Base-by-base conservation (phyloP, 1,140 invertebrate genomes). In the Matsumurasca onukii region DNA sequence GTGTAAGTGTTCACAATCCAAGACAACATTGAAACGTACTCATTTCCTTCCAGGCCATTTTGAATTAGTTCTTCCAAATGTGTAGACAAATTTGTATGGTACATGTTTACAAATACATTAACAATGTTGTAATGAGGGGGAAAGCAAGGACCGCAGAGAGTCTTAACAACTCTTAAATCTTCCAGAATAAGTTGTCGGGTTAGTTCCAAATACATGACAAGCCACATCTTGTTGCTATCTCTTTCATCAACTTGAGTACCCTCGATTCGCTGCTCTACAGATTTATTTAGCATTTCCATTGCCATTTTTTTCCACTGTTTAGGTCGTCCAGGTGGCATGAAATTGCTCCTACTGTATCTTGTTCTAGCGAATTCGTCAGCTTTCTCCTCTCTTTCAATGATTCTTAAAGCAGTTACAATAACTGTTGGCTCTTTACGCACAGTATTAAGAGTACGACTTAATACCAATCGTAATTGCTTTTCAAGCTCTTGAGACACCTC, bases 351-450 rank as follows among this genome's bases (percentile, higher is more conserved):
- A 75, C 87, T 88, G 72, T 92, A 85, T 76, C 93, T 86, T 77
- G 88, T 87, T 55, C 91, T 72, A 0, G 92, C 90, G 80, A 90
- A 88, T 73, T 88, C 85, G 82, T 97, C 94, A 22, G 91, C 86
- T 79, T 93, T 95, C 77, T 99, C 96, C 82, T 99, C 98, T 70
- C 97, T 83, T 80, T 99, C 97, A 74, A 99, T 95, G 65, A 99
- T 98, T 70, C 98, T 84, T 2, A 99, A 78, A 0, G 94, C 96
- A 0, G 97, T 98, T 0, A 99, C 98, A 75, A 99, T 95, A 3
- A 97, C 88, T 0, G 94, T 95, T 0, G 97, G 97, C 78, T 98
- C 94, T 77, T 96, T 94, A 12, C 95, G 83, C 0, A 98, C 94
- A 3, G 94, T 97, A 75, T 97, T 97, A 2, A 99, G 82, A 12